Evolutionary conservation across 2,113 vertebrate genomes (phyloP).

Genomic region (Sigmodon hispidus): DNA sequence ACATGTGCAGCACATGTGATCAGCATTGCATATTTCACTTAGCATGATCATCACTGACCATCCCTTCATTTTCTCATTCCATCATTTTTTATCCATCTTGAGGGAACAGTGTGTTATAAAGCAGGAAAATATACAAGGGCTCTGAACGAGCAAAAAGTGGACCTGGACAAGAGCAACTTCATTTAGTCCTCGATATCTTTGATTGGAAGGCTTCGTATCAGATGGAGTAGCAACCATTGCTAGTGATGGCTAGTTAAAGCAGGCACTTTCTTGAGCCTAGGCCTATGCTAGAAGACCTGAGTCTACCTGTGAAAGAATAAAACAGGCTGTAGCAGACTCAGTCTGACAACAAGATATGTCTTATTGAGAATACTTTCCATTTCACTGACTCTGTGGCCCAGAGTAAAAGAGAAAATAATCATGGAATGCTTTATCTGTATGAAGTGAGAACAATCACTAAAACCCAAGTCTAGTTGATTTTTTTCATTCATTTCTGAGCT

Average conservation of each 20-base stretch:
- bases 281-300: not conserved
- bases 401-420: not conserved
- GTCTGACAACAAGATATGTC: not conserved
- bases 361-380: not conserved
- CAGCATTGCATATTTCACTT: not conserved
- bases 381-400: not conserved
- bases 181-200: not conserved
- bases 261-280: not conserved
- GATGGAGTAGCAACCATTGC: not conserved
- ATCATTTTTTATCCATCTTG: not conserved
- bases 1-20: not conserved
- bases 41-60: not conserved
- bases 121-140: not conserved
- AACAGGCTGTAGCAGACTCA: not conserved
- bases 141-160: not conserved
- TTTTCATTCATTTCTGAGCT: not conserved
- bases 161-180: not conserved
- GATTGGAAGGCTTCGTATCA: not conserved
- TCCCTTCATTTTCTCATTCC: not conserved
- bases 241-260: not conserved
- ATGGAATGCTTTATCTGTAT: not conserved
- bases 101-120: not conserved
- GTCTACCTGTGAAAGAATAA: not conserved
- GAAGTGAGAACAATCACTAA: not conserved
- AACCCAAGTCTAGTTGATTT: not conserved